A percentile compares a stretch with the other conserved stretches of the same genome.
phyloP scores from a whole-genome alignment of 2,113 vertebrate species.

The Stercorarius parasiticus region DNA sequence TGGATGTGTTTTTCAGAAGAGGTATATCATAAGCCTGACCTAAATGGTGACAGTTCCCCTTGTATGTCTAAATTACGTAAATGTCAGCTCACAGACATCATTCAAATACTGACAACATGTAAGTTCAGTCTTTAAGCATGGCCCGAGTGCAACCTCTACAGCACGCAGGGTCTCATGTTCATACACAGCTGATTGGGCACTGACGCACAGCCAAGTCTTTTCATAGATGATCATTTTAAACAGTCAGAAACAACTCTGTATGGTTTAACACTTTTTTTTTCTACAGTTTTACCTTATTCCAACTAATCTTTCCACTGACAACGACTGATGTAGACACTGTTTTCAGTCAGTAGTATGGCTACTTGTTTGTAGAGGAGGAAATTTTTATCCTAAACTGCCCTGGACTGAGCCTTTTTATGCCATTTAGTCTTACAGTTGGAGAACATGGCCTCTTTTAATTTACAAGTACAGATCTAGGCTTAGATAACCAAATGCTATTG shows the following conservation, averaged over 20 bases:
- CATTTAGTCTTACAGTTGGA: background rate
- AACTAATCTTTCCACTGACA: background rate
- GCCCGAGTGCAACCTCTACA: background rate
- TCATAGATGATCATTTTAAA: background rate
- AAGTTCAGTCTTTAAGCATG: background rate
- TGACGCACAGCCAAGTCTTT: background rate
- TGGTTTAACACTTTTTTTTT: background rate
- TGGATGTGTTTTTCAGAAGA: background rate
- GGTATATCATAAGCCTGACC: background rate
- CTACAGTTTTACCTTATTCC: background rate
- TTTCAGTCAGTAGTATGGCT: background rate
- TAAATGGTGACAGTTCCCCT: background rate
- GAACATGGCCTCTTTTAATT: background rate
- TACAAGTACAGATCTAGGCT: background rate
- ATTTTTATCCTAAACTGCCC: background rate
- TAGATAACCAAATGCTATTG: background rate
- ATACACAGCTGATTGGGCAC: background rate
- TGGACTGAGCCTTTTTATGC: background rate
- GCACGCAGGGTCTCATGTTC: background rate
- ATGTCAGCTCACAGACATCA: background rate
- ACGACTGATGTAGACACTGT: background rate
- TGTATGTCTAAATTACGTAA: background rate
- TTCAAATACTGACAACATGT: background rate
- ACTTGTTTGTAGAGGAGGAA: background rate
- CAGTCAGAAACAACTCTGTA: background rate